phyloP scores from a whole-genome alignment of 2,888 invertebrate species.

The Aporophyla nigra region DNA sequence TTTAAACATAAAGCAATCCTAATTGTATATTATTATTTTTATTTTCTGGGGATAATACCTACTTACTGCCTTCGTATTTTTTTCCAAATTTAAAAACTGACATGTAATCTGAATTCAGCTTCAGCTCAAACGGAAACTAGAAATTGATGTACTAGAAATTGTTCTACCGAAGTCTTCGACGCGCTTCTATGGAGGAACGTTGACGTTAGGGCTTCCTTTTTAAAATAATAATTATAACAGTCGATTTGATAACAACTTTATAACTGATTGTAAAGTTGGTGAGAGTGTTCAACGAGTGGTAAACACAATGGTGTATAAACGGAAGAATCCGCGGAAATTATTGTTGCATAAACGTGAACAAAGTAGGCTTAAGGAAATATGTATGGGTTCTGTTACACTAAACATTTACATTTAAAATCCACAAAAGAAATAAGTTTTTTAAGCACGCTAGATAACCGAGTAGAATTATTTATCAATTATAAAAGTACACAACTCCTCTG shows the following conservation, averaged over 20 bases:
- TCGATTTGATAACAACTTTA: conserved; percentile 16
- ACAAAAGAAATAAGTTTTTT: not conserved
- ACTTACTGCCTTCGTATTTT: not conserved
- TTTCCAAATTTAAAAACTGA: not conserved
- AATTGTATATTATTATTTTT: no score
- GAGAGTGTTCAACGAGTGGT: conserved; percentile 26
- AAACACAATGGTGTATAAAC: conserved; percentile 34
- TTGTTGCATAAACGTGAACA: conserved; percentile 36
- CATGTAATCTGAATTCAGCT: not conserved
- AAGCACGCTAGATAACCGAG: no score
- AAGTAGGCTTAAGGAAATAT: conserved; percentile 17
- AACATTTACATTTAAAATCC: not conserved
- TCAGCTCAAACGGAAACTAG: no score
- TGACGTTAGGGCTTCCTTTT: no score
- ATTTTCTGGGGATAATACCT: no score
- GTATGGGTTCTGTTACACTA: conserved; percentile 20
- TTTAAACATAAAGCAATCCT: no score
- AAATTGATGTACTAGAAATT: no score
- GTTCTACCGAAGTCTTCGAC: no score
- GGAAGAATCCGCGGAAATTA: conserved; percentile 30
- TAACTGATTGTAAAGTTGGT: conserved; percentile 17
- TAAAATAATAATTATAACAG: not conserved
- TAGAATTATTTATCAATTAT: no score
- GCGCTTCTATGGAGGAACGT: no score
- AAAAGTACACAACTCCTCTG: no score